phyloP scores from a whole-genome alignment of 2,888 invertebrate genomes.

The Anoplius nigerrimus region DNA sequence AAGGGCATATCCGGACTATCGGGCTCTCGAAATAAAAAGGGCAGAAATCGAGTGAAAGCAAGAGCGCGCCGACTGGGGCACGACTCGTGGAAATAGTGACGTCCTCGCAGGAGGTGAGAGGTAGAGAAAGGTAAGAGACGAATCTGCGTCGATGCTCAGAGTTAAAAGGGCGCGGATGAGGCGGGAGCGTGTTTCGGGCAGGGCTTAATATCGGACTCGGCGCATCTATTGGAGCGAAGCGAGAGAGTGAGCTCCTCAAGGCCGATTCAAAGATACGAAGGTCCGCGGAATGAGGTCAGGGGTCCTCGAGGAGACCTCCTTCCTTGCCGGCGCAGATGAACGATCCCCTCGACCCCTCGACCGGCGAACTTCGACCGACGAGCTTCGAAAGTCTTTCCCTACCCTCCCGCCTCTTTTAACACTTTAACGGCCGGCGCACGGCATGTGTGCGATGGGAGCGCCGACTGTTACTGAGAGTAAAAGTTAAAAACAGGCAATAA shows the following conservation, averaged over 20 bases:
- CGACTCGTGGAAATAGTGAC: neutral
- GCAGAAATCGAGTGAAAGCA: constrained; percentile 7
- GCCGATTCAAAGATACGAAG: constrained; percentile 51
- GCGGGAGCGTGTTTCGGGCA: neutral
- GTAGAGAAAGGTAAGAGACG: neutral
- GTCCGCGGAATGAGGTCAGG: constrained; percentile 49
- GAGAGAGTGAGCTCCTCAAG: constrained; percentile 22
- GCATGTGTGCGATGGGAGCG: too few species aligned
- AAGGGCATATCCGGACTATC: too few species aligned
- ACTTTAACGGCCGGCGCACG: too few species aligned
- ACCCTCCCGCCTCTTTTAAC: too few species aligned
- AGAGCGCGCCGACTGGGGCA: neutral
- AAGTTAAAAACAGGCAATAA: too few species aligned
- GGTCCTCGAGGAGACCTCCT: constrained; percentile 41
- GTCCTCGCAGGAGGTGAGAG: too few species aligned
- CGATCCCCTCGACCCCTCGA: constrained; percentile 23
- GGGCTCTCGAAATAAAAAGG: constrained; percentile 3
- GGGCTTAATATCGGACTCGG: constrained; percentile 18
- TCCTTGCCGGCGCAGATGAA: constrained; percentile 17
- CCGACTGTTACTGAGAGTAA: too few species aligned
- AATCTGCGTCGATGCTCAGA: neutral
- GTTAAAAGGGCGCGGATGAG: neutral
- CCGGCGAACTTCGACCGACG: neutral
- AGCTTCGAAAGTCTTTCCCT: too few species aligned
- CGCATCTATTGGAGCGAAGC: constrained; percentile 27